phyloP scores from a whole-genome alignment of 2,888 invertebrate genomes.

The Artemia sinica region DNA sequence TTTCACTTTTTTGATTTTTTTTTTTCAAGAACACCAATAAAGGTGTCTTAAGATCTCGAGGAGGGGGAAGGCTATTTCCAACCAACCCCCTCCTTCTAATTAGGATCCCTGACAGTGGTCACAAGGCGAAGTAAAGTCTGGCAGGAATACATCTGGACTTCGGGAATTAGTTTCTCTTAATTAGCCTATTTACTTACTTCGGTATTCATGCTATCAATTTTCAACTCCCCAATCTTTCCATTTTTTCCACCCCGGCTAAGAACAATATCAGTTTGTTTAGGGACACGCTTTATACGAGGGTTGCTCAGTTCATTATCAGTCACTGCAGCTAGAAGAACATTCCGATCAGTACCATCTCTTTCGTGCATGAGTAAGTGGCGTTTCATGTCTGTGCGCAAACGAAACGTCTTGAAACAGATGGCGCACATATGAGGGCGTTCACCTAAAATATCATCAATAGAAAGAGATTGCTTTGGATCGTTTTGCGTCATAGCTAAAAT shows the following conservation, averaged over 20 bases:
- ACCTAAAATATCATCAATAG: constrained; percentile 20
- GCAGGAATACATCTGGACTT: no score
- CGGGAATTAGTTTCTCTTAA: no score
- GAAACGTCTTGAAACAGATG: constrained; percentile 60
- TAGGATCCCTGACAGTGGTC: no score
- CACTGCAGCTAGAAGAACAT: constrained; percentile 16
- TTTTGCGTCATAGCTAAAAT: neutral
- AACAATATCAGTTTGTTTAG: constrained; percentile 7
- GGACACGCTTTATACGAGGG: neutral
- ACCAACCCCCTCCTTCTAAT: no score
- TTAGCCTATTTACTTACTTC: neutral
- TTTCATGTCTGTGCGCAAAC: constrained; percentile 63
- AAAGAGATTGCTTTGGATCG: neutral
- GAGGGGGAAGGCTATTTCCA: no score
- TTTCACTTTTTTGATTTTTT: no score
- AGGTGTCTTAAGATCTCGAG: no score
- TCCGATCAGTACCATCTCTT: constrained; percentile 22
- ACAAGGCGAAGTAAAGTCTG: no score
- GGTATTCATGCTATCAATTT: constrained; percentile 3
- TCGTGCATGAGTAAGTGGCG: constrained; percentile 55
- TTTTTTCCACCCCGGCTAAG: constrained; percentile 7
- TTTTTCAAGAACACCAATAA: no score
- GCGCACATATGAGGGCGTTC: constrained; percentile 26
- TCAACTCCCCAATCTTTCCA: neutral
- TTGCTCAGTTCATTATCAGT: neutral